Evolutionary conservation across 2,888 invertebrate species (phyloP).

Genomic region (Congeria kusceri): DNA sequence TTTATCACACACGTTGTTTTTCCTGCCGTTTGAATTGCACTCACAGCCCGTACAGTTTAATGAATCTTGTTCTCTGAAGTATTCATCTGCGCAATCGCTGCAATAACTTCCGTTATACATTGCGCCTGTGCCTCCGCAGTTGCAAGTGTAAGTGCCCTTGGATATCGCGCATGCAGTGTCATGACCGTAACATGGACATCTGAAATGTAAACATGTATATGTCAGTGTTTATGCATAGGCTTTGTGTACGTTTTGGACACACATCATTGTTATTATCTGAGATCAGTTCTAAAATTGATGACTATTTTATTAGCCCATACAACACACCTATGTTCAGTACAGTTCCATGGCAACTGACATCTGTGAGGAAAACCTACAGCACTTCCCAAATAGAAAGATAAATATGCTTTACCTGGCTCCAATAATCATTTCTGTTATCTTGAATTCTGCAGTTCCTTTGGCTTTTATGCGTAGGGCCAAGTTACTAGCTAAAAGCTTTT

Average conservation of each 20-base stretch:
- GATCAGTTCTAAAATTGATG: too few species aligned
- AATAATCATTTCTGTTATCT: slow-evolving; percentile 14
- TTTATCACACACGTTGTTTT: slow-evolving; percentile 4
- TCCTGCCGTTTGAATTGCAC: slow-evolving; percentile 18
- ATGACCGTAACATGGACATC: slow-evolving; percentile 35
- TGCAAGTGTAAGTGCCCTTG: slow-evolving; percentile 3
- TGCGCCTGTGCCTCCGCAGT: background rate
- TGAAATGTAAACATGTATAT: background rate
- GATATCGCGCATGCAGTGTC: slow-evolving; percentile 8
- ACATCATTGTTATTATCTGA: background rate
- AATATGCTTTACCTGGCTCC: slow-evolving; percentile 13
- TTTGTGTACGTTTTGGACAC: background rate
- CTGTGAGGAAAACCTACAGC: background rate
- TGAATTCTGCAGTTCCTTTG: background rate
- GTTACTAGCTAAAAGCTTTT: slow-evolving; percentile 8
- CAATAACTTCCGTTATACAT: slow-evolving; percentile 12
- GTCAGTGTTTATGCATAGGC: background rate
- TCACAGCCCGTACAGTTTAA: slow-evolving; percentile 5
- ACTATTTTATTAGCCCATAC: too few species aligned
- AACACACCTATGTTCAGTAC: too few species aligned
- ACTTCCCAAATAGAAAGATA: background rate
- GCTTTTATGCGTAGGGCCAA: background rate
- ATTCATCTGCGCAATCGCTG: slow-evolving; percentile 3
- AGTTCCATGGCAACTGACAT: too few species aligned
- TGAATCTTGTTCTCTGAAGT: background rate